Evolutionary conservation across 1,140 invertebrate genomes (phyloP).

Genomic region (Reticulitermes speratus): DNA sequence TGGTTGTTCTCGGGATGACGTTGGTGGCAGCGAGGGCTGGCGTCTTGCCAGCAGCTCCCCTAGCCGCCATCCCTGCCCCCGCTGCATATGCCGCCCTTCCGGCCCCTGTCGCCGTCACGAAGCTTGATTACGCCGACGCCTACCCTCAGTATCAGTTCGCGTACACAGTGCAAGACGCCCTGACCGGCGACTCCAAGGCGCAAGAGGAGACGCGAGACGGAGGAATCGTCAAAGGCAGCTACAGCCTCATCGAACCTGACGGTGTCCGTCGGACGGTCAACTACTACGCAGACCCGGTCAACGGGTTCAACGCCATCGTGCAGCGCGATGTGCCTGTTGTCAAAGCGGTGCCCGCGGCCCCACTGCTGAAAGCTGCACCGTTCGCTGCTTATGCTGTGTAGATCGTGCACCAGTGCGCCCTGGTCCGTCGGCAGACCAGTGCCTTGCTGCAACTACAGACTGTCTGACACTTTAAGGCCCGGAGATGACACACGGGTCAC

Average conservation of each 20-base stretch:
- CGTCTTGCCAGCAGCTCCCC: conserved; percentile 31
- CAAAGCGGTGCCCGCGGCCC: conserved; percentile 15
- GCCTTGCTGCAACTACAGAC: not conserved
- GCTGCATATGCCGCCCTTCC: conserved; percentile 34
- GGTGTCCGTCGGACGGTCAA: conserved; percentile 39
- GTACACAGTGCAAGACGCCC: conserved; percentile 53
- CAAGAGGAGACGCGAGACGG: conserved; percentile 56
- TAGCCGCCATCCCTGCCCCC: conserved; percentile 35
- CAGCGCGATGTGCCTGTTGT: conserved; percentile 33
- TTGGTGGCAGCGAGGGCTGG: conserved; percentile 36
- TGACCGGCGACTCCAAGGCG: conserved; percentile 54
- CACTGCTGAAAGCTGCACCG: conserved; percentile 9
- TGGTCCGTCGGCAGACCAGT: not conserved
- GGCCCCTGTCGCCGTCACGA: conserved; percentile 26
- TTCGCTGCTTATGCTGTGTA: not conserved
- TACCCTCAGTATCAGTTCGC: conserved; percentile 54
- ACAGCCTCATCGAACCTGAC: conserved; percentile 45
- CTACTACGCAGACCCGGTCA: conserved; percentile 37
- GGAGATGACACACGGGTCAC: no score
- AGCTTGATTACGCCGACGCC: conserved; percentile 38
- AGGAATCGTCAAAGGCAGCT: conserved; percentile 53
- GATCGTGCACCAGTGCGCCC: not conserved
- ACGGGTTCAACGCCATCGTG: conserved; percentile 37
- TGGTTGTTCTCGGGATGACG: conserved; percentile 34
- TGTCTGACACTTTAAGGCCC: not conserved